Conservation (phyloP, 2,113 vertebrate species). For the Proterorhinus semilunaris region DNA sequence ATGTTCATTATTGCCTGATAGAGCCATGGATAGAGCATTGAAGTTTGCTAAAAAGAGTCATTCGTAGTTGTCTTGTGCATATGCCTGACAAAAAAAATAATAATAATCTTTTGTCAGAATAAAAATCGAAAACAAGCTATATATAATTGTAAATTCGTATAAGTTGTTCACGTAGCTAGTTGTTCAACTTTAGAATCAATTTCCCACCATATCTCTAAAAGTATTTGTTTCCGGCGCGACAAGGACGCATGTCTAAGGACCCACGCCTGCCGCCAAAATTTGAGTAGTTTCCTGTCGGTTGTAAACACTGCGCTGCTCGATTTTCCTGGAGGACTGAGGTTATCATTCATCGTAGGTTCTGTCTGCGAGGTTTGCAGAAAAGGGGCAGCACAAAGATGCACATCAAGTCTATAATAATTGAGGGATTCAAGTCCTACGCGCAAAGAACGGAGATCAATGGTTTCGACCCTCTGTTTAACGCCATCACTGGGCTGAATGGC, state of each 20-base stretch:
- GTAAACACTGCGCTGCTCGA: slow-evolving; percentile 20
- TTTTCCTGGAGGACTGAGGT: background rate
- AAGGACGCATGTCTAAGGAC: background rate
- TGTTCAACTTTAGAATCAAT: too few relatives aligned
- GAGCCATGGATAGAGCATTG: too few relatives aligned
- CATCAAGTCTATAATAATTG: slow-evolving; percentile 89
- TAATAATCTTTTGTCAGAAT: too few relatives aligned
- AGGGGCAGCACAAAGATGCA: slow-evolving; percentile 78
- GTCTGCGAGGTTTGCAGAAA: background rate
- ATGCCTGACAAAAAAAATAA: slow-evolving; percentile 40
- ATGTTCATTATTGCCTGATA: too few relatives aligned
- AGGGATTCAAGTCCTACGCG: slow-evolving; percentile 97
- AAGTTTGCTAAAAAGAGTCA: too few relatives aligned
- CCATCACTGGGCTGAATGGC: slow-evolving; percentile 95
- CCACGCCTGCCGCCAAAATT: slow-evolving; percentile 77
- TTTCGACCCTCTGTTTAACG: slow-evolving; percentile 94
- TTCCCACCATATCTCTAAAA: background rate
- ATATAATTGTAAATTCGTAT: too few relatives aligned
- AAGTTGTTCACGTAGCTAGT: too few relatives aligned
- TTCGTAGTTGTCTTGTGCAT: slow-evolving; percentile 15
- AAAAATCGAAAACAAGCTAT: too few relatives aligned
- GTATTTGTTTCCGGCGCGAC: slow-evolving; percentile 15
- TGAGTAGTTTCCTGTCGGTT: slow-evolving; percentile 46
- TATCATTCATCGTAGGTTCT: background rate
- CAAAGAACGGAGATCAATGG: slow-evolving; percentile 87